Evolutionary conservation across 2,888 invertebrate genomes (phyloP).

Genomic region (Scaptomyza flava): DNA sequence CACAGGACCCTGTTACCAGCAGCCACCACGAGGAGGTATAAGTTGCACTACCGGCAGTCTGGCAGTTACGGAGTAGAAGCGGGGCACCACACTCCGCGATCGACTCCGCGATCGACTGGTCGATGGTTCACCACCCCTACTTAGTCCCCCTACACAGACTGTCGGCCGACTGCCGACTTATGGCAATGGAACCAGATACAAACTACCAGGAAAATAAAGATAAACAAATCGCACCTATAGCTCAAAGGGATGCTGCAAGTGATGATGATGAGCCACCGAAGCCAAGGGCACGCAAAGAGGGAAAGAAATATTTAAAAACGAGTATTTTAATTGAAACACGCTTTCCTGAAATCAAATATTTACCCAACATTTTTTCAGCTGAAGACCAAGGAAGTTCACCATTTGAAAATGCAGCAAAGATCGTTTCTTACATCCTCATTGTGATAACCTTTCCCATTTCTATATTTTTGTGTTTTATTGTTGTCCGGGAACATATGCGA

Average conservation of each 20-base stretch:
- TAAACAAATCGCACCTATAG: too few species aligned
- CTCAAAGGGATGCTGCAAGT: neutral
- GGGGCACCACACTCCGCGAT: too few species aligned
- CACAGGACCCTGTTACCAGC: too few species aligned
- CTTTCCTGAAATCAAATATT: accelerated
- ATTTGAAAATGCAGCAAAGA: slow-evolving; percentile 30
- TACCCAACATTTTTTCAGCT: slow-evolving; percentile 16
- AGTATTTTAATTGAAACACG: slow-evolving; percentile 20
- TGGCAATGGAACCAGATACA: neutral
- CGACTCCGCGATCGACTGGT: too few species aligned
- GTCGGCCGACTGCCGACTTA: too few species aligned
- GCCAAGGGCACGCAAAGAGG: slow-evolving; percentile 1
- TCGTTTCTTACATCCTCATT: slow-evolving; percentile 32
- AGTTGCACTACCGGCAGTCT: too few species aligned
- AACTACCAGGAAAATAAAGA: neutral
- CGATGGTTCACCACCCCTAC: too few species aligned
- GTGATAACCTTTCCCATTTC: slow-evolving; percentile 74
- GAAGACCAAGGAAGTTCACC: slow-evolving; percentile 35
- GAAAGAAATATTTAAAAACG: slow-evolving; percentile 47
- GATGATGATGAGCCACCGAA: neutral
- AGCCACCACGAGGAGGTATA: too few species aligned
- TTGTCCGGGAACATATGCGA: slow-evolving; percentile 86
- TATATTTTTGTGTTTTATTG: slow-evolving; percentile 72
- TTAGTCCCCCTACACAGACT: too few species aligned
- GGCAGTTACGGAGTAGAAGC: too few species aligned